These are phyloP conservation scores for Caenorhabditis wallacei DNA, from an alignment of 2,888 invertebrate species.

Conservation along the genomic window DNA sequence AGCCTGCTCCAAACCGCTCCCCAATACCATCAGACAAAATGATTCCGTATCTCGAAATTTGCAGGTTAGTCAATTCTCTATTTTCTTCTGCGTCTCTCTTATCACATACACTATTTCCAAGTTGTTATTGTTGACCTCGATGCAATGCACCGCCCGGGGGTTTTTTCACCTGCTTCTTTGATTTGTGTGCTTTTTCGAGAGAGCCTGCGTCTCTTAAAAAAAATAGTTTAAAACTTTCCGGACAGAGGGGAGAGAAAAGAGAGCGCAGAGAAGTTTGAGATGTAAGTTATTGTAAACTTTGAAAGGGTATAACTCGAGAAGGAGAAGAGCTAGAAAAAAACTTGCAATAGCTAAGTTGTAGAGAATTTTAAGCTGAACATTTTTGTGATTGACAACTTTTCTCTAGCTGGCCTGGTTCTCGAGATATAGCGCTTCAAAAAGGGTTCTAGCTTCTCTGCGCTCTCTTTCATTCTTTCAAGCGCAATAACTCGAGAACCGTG, in stretches of 20 bases:
- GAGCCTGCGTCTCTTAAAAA: no score
- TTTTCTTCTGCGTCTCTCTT: no score
- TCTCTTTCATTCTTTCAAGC: not conserved
- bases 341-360: not conserved
- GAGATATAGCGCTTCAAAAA: not conserved
- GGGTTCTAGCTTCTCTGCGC: not conserved
- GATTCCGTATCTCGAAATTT: conserved; percentile 52
- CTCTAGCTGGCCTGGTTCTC: not conserved
- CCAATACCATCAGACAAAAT: conserved; percentile 8
- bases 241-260: no score
- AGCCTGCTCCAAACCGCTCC: conserved; percentile 5
- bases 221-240: no score
- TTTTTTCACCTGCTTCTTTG: no score
- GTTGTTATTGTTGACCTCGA: not conserved
- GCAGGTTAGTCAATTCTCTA: conserved; percentile 33
- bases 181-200: no score
- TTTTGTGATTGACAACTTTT: not conserved
- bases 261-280: not conserved
- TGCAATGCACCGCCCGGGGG: no score
- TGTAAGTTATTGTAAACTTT: no score
- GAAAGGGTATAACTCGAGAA: not conserved
- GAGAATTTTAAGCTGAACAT: not conserved
- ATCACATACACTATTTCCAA: no score
- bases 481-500: not conserved
- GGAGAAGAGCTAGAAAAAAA: not conserved